Evolutionary conservation across 2,113 vertebrate genomes (phyloP).

Genomic region (Myotis brandtii): DNA sequence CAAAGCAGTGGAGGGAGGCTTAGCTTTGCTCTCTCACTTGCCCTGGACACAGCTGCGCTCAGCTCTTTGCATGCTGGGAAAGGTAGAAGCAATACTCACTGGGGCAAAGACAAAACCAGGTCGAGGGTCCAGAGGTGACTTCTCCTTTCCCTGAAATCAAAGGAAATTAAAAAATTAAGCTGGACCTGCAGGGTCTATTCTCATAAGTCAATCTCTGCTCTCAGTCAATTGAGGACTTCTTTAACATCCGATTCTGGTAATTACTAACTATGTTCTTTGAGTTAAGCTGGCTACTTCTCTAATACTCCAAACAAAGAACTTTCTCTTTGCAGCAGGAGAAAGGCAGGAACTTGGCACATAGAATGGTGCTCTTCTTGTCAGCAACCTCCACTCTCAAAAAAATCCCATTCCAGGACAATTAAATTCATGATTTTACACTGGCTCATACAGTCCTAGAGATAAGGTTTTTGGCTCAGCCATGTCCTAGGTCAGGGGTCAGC

Average conservation of each 20-base stretch:
- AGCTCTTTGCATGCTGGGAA: neutral
- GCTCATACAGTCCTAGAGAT: neutral
- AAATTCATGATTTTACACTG: conserved; percentile 25
- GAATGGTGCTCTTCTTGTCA: conserved; percentile 18
- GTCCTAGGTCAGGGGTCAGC: neutral
- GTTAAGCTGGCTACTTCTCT: conserved; percentile 44
- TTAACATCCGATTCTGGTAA: neutral
- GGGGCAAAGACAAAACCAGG: conserved; percentile 91
- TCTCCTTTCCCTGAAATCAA: conserved; percentile 86
- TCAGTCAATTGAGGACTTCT: neutral
- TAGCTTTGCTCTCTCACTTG: neutral
- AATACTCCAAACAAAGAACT: conserved; percentile 52
- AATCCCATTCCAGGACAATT: neutral
- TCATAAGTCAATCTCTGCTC: neutral
- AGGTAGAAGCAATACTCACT: conserved; percentile 80
- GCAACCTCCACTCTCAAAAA: conserved; percentile 46
- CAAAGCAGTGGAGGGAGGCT: neutral
- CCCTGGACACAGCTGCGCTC: neutral
- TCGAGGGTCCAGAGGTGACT: conserved; percentile 82
- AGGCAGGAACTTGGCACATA: conserved; percentile 31
- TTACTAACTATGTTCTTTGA: neutral
- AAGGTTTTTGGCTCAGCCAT: conserved; percentile 31
- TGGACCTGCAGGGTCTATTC: neutral
- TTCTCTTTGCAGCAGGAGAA: conserved; percentile 43
- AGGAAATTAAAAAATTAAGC: neutral